phyloP scores from a whole-genome alignment of 1,140 invertebrate species.

The Manduca sexta region DNA sequence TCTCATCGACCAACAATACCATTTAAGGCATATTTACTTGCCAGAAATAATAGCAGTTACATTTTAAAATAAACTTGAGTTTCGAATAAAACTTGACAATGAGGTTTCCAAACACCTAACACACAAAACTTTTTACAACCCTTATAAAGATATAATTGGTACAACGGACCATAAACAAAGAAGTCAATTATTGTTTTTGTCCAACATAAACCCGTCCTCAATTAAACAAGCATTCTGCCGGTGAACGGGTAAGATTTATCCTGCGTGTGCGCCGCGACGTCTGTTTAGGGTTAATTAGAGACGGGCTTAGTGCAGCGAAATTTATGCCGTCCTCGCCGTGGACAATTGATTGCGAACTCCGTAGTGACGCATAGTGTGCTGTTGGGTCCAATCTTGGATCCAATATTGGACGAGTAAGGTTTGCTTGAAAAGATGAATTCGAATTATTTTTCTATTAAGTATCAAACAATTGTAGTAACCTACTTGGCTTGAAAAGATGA shows the following conservation, averaged over 20 bases:
- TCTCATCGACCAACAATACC: too few relatives aligned
- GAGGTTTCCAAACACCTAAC: too few relatives aligned
- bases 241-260: slow-evolving; percentile 36
- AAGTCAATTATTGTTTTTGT: not conserved
- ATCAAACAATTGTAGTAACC: too few relatives aligned
- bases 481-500: too few relatives aligned
- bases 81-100: too few relatives aligned
- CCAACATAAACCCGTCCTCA: slow-evolving; percentile 10
- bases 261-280: slow-evolving; percentile 20
- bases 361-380: slow-evolving; percentile 16
- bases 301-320: slow-evolving; percentile 32
- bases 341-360: slow-evolving; percentile 34
- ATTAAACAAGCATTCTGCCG: slow-evolving; percentile 30
- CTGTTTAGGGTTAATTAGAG: slow-evolving; percentile 57
- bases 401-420: too few relatives aligned
- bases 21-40: too few relatives aligned
- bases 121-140: not conserved
- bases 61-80: too few relatives aligned
- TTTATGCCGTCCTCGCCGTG: slow-evolving; percentile 32
- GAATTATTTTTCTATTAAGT: too few relatives aligned
- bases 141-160: too few relatives aligned
- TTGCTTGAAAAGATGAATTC: too few relatives aligned
- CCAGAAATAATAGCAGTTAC: too few relatives aligned
- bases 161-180: slow-evolving; percentile 2
- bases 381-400: not conserved